Evolutionary conservation across 2,113 vertebrate species (phyloP), one percentile per base, ranked within the genome.

Genomic region (Siniperca chuatsi): DNA sequence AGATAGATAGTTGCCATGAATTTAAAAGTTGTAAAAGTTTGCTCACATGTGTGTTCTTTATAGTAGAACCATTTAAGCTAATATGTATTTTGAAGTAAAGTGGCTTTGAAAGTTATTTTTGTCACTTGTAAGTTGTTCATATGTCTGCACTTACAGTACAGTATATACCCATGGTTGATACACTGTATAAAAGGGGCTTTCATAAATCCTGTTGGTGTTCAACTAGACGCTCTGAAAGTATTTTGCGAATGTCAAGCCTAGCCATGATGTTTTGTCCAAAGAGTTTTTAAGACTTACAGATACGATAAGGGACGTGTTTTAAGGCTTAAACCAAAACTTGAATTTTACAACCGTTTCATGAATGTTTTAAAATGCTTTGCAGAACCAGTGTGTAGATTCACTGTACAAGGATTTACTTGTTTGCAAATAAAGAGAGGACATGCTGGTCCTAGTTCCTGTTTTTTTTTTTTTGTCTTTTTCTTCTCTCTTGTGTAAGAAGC

Each of bases 371-470:
- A 86, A 83, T 57, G 79, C 85, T 90, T 87, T 87, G 83, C 81
- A 88, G 79, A 86, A 89, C 65, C 84, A 73, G 78, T 89, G 54
- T 87, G 69, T 65, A 72, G 68, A 76, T 76, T 18, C 65, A 80
- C 66, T 90, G 89, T 90, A 86, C 60, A 52, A 78, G 84, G 79
- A 90, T 93, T 83, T 86, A 92, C 88, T 87, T 91, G 88, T 93
- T 92, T 93, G 89, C 88, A 88, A 94, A 94, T 93, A 94, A 94
- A 95, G 60, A 79, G 18, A 75, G 42, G 72, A 75, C 15, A 50
- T 8, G 13, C 55, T 83, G 73, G 73, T 84, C 69, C 71, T 54
- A 61, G 33, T 35, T 75, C 3, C 2, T 60, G 37, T 71, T 29
- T 78, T 13, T 40, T 6, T 65, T 44, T 48, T 48, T 48, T 8